phyloP scores from a whole-genome alignment of 1,140 invertebrate species.

The Eupristina koningsbergeri region DNA sequence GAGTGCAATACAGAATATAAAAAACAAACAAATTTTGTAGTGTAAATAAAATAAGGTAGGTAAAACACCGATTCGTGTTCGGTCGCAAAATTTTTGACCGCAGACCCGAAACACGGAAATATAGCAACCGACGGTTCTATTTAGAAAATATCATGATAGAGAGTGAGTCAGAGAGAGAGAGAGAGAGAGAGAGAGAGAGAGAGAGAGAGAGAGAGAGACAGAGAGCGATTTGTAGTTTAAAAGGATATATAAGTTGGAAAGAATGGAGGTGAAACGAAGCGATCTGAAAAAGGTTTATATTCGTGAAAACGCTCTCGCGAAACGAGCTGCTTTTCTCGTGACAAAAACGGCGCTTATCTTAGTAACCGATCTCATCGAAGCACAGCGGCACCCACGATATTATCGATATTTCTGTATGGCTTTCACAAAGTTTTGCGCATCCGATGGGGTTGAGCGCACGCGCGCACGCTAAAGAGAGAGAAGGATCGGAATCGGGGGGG shows the following conservation, averaged over 20 bases:
- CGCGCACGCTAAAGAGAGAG: too few relatives aligned
- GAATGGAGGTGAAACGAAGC: not conserved
- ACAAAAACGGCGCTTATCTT: slow-evolving; percentile 42
- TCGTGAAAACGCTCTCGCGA: slow-evolving; percentile 6
- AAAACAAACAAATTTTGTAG: not conserved
- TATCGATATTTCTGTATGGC: slow-evolving; percentile 49
- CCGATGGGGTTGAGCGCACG: not conserved
- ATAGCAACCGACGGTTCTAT: not conserved
- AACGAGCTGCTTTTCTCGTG: slow-evolving; percentile 10
- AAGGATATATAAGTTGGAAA: slow-evolving; percentile 18
- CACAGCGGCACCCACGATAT: slow-evolving; percentile 33
- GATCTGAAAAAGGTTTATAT: not conserved
- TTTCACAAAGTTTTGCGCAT: slow-evolving; percentile 48
- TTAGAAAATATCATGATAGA: too few relatives aligned
- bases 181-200: not conserved
- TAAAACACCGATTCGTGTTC: too few relatives aligned
- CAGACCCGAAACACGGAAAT: too few relatives aligned
- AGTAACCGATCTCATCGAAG: slow-evolving; percentile 10
- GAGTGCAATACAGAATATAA: not conserved
- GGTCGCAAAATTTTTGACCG: not conserved
- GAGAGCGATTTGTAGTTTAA: slow-evolving; percentile 41
- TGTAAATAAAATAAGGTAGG: slow-evolving; percentile 2
- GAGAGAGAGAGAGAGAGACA: not conserved
- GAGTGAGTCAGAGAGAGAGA: too few relatives aligned
- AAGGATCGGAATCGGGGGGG: not conserved